phyloP scores from a whole-genome alignment of 2,888 invertebrate genomes.

The Hirtodrosophila confusa region DNA sequence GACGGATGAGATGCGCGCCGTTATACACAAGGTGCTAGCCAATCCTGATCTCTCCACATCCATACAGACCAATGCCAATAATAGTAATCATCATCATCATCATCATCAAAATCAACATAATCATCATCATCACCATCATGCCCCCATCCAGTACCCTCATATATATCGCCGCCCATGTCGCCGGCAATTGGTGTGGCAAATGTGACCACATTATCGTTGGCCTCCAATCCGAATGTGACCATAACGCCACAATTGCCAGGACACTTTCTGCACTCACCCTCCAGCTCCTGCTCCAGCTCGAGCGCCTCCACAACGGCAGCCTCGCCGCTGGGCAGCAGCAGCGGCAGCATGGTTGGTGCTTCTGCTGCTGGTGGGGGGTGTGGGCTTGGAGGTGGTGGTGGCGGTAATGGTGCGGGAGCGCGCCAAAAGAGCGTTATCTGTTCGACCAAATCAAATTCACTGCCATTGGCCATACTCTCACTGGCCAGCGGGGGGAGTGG shows the following conservation, averaged over 20 bases:
- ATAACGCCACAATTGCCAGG: conserved; percentile 79
- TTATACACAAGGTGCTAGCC: conserved; percentile 82
- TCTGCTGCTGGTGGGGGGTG: conserved; percentile 7
- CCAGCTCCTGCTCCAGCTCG: conserved; percentile 70
- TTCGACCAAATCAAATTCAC: conserved; percentile 77
- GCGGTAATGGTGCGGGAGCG: conserved; percentile 13
- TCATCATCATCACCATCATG: conserved; percentile 10
- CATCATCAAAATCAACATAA: conserved; percentile 10
- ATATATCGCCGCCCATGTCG: conserved; percentile 83
- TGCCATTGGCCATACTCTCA: conserved; percentile 67
- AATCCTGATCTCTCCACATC: conserved; percentile 83
- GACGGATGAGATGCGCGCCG: conserved; percentile 83
- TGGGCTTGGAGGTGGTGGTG: conserved; percentile 2
- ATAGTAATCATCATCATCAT: conserved; percentile 1
- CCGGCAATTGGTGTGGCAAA: conserved; percentile 71
- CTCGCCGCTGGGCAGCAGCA: conserved; percentile 58
- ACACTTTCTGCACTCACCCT: conserved; percentile 75
- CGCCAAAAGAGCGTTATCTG: conserved; percentile 84
- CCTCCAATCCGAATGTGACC: conserved; percentile 82
- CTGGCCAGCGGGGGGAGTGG: conserved; percentile 36
- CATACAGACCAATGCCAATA: conserved; percentile 80
- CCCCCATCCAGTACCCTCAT: conserved; percentile 51
- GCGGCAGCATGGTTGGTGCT: conserved; percentile 4
- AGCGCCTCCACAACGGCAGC: conserved; percentile 71
- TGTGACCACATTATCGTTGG: conserved; percentile 76